Evolutionary conservation across 2,797 vertebrate genomes (phyloP), one percentile per base, ranked within the genome.

Genomic region (Schizopygopsis pylzovi): DNA sequence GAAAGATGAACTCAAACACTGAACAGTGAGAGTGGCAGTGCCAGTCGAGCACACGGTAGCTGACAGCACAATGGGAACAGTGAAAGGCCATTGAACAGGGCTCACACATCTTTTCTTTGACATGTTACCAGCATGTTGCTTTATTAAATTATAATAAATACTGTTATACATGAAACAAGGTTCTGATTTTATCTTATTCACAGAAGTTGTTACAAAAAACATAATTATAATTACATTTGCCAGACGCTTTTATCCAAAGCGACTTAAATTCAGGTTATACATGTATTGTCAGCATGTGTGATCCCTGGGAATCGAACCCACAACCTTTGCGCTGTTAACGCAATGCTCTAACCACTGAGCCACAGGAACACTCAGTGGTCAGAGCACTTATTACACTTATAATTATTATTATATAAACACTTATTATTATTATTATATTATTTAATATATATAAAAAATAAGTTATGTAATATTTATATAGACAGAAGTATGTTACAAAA

Each of bases 1-100:
- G 39, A 85, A 63, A 85, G 77, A 79, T 79, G 77, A 79, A 72
- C 83, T 70, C 54, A 45, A 13, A 70, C 81, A 59, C 67, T 59
- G 49, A 71, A 79, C 63, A 70, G 49, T 0, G 49, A 71, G 49
- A 43, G 41, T 61, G 73, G 33, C 67, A 54, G 61, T 79, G 83
- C 75, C 63, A 80, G 52, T 80, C 49, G 39, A 79, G 28, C 82
- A 8, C 61, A 73, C 54, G 13, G 43, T 65, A 49, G 20, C 25
- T 33, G 49, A 78, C 33, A 43, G 65, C 13, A 71, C 16, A 85
- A 71, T 22, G 37, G 8, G 52, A 77, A 67, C 2, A 22, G 15
- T 12, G 43, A 56, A 84, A 77, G 72, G 25, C 52, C 54, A 49
- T 15, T 49, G 61, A 61, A 61, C 54, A 41, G 16, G 2, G n/a